Evolutionary conservation across 2,797 vertebrate species (phyloP).

Genomic region (Momotus momota): DNA sequence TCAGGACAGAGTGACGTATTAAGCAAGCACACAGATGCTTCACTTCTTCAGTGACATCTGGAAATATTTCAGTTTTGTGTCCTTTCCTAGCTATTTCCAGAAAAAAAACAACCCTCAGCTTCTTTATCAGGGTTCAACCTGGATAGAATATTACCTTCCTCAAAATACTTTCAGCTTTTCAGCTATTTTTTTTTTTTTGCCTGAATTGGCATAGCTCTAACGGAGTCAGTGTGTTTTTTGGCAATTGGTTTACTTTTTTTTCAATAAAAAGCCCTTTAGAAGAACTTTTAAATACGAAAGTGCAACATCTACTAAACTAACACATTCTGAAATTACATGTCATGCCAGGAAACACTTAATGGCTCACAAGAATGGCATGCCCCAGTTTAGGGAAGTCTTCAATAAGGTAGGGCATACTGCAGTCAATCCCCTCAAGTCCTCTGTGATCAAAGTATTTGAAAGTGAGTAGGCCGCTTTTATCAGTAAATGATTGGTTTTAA

Average conservation of each 20-base stretch:
- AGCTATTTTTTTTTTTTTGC: background rate
- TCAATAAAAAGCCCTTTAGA: background rate
- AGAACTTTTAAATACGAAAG: background rate
- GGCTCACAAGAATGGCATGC: background rate
- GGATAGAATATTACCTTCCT: background rate
- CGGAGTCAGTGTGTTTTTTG: background rate
- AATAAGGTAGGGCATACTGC: background rate
- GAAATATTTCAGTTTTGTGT: background rate
- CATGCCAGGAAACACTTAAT: background rate
- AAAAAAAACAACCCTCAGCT: background rate
- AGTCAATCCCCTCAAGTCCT: background rate
- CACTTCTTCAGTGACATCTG: background rate
- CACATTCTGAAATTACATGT: background rate
- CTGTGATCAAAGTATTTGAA: conserved; percentile 22
- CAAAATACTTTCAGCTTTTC: background rate
- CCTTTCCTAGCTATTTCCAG: background rate
- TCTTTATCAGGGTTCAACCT: background rate
- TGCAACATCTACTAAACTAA: background rate
- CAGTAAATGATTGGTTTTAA: conserved; percentile 31
- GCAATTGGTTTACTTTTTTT: background rate
- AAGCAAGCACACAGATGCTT: background rate
- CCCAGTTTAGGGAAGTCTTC: background rate
- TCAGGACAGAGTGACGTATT: background rate
- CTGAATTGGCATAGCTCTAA: background rate
- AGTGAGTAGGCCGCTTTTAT: conserved; percentile 41